Evolutionary conservation across 2,113 vertebrate genomes (phyloP).

Genomic region (Lophura nycthemera): DNA sequence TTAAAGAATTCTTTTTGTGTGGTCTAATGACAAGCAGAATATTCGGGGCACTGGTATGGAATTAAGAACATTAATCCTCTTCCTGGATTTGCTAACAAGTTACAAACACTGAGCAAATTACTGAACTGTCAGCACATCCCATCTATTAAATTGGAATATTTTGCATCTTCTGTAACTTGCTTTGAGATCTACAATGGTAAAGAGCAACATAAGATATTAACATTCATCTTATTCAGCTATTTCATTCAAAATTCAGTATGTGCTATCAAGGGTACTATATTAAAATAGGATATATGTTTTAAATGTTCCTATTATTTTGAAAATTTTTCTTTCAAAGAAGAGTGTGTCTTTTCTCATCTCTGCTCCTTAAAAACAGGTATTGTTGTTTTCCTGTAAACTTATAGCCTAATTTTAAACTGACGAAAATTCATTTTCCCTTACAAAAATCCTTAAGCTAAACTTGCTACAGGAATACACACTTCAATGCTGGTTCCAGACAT

Average conservation of each 20-base stretch:
- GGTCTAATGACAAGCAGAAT: background rate
- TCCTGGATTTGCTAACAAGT: background rate
- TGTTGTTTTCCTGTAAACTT: background rate
- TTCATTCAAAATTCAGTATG: background rate
- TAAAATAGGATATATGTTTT: background rate
- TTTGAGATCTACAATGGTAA: background rate
- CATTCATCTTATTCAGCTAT: background rate
- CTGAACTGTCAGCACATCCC: background rate
- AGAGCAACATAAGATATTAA: rapidly evolving
- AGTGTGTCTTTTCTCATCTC: background rate
- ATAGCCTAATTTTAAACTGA: background rate
- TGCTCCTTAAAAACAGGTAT: background rate
- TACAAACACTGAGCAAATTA: background rate
- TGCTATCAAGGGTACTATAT: background rate
- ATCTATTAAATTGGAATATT: background rate
- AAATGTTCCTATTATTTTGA: background rate
- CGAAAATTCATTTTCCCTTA: background rate
- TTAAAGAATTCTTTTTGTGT: background rate
- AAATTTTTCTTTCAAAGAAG: background rate
- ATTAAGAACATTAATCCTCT: background rate
- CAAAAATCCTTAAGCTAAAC: background rate
- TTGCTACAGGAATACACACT: background rate
- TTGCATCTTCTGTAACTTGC: background rate
- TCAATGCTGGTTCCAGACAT: background rate
- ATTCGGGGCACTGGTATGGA: background rate